Conservation (phyloP, 2,888 invertebrate species). For the Athetis lepigone region DNA sequence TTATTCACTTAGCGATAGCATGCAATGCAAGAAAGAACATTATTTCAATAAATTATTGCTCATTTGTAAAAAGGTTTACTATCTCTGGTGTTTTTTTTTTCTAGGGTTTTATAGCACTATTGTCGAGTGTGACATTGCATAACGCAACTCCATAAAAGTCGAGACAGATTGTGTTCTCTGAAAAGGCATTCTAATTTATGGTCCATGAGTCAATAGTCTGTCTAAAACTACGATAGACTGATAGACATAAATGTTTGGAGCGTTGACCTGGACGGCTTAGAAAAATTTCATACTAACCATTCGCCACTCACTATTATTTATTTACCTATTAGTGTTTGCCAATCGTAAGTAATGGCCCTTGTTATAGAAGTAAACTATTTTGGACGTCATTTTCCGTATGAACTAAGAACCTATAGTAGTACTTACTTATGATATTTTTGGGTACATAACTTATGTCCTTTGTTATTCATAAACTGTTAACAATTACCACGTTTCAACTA, state of each 20-base stretch:
- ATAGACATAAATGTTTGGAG: conserved; percentile 47
- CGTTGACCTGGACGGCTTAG: conserved; percentile 42
- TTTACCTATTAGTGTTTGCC: conserved; percentile 4
- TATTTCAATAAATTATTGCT: background rate
- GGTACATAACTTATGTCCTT: too few relatives aligned
- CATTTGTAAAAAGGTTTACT: conserved; percentile 1
- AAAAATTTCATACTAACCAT: conserved; percentile 35
- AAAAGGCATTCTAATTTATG: conserved; percentile 67
- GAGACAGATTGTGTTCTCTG: conserved; percentile 71
- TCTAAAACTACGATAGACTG: conserved; percentile 54
- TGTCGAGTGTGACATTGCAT: conserved; percentile 68
- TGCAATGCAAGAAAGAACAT: background rate
- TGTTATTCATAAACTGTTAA: too few relatives aligned
- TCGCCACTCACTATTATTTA: too few relatives aligned
- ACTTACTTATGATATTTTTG: too few relatives aligned
- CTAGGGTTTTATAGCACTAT: conserved; percentile 68
- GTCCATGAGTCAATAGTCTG: conserved; percentile 50
- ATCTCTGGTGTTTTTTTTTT: too few relatives aligned
- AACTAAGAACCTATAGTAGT: too few relatives aligned
- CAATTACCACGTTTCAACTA: too few relatives aligned
- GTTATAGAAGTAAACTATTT: background rate
- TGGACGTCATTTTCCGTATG: background rate
- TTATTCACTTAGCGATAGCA: background rate
- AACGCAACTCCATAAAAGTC: conserved; percentile 66
- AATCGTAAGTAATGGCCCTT: background rate